phyloP scores from a whole-genome alignment of 2,113 vertebrate genomes.

The Micromys minutus region DNA sequence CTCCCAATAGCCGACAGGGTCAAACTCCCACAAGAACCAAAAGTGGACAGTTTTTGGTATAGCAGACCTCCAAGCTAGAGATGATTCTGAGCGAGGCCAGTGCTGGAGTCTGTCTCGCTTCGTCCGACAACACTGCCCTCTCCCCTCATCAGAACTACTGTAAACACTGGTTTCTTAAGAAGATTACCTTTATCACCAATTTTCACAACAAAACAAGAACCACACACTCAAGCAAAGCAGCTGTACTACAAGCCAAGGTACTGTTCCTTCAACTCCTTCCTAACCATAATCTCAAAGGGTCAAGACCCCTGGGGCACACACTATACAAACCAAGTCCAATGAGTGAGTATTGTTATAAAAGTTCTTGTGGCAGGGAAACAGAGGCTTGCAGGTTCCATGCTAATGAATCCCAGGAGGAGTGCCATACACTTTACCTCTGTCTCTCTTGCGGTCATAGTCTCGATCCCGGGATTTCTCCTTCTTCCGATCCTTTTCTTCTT shows the following conservation, averaged over 20 bases:
- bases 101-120: neutral
- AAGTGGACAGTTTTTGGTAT: constrained; percentile 7
- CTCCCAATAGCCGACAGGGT: constrained; percentile 44
- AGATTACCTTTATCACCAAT: neutral
- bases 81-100: neutral
- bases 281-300: neutral
- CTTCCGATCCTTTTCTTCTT: constrained; percentile 92
- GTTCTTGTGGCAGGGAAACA: neutral
- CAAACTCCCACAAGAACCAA: constrained; percentile 58
- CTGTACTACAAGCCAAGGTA: neutral
- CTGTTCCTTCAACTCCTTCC: neutral
- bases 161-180: neutral
- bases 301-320: constrained; percentile 23
- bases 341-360: neutral
- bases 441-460: constrained; percentile 86
- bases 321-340: neutral
- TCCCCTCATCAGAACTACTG: neutral
- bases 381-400: neutral
- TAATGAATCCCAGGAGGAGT: accelerated
- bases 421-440: constrained; percentile 84
- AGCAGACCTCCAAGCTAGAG: neutral
- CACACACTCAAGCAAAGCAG: constrained; percentile 28
- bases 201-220: constrained; percentile 21
- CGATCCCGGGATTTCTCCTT: constrained; percentile 87
- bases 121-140: neutral